Base-by-base conservation (phyloP, 2,113 vertebrate species). In the Meleagris gallopavo region DNA sequence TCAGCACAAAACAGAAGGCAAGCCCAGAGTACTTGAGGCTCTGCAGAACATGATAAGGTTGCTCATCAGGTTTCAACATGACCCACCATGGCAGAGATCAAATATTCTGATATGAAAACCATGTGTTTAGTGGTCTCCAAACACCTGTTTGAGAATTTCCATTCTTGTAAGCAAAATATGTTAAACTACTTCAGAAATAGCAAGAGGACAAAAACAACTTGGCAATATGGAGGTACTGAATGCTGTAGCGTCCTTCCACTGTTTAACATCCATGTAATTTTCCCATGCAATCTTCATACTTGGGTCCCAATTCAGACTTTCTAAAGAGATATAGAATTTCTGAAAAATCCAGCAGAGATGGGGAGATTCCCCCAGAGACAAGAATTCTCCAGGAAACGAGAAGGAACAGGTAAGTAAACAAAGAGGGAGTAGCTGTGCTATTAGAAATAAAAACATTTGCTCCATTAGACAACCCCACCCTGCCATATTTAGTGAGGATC, bases 1-100 rank as follows among this genome's bases (percentile, higher is more conserved):
- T 92, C 96, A 92, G 86, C 76, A 92, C 66, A 89, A 89, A 95
- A 86, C 95, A 96, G 94, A 92, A n/a, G 57, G 74, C 77, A 52
- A 89, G 50, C 38, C 41, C 50, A 43, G 58, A 58, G 43, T 5
- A 55, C 52, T 82, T 27, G 13, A 79, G 13, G 57, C 57, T 82
- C 32, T 86, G 80, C 83, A 74, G 34, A 87, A 66, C 75, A 85
- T 27, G 94, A 91, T 95, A 96, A 93, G 60, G 75, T 67, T 91
- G 61, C 50, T 76, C 0, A 2, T 77, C 79, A 75, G 62, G 75
- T 85, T 95, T 83, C 67, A 83, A 64, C 91, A 43, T 55, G 64
- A 95, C 32, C 60, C 54, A 60, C 4, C 2, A 46, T 0, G 38
- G 41, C 67, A 94, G 46, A 90, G 84, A 22, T 57, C 69, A 90